Base-by-base conservation (phyloP, 1,140 invertebrate genomes). In the Asbolus verrucosus region DNA sequence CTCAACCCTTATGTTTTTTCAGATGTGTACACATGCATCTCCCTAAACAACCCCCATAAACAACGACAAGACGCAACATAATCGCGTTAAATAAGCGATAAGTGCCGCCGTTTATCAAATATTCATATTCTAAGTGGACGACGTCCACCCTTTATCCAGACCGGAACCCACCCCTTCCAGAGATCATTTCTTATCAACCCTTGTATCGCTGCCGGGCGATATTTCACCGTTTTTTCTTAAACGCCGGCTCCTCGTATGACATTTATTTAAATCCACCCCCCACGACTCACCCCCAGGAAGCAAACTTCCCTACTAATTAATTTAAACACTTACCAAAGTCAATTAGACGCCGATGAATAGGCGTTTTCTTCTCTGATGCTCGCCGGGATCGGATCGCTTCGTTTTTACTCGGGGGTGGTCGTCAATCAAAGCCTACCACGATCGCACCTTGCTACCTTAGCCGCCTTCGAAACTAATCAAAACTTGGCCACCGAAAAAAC, bases 261-360 rank as follows among this genome's bases (percentile, higher is more conserved):
- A 27, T 61, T 61, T 61, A 43, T 31, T 62, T 62, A 60, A 61
- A 61, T 41, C 27, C 27, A 14, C 27, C 24, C 19, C 18, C n/a
- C 33, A 1, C 43, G 13, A 2, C 41, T 27, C 41, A 13, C 30
- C 41, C 11, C 38, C 19, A 6, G 2, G 33, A 27, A 27, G 14
- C 19, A 60, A 62, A 62, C 36, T 62, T 46, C 41, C 41, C 46
- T 11, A 36, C 33, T 63, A 63, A 63, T 63, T 63, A 63, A 63
- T 63, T 63, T 39, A 63, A 63, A 63, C 60, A 63, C 30, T 38
- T 24, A 38, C 60, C 16, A 63, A 63, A 63, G 60, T 63, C 60
- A 63, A 63, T 63, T 63, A 63, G 38, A 39, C 31, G 60, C 15
- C 15, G 33, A 63, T 63, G 60, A 63, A 63, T 63, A 19, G 60